Conservation (phyloP, 2,797 vertebrate species). For the Hafferia zeledoni region DNA sequence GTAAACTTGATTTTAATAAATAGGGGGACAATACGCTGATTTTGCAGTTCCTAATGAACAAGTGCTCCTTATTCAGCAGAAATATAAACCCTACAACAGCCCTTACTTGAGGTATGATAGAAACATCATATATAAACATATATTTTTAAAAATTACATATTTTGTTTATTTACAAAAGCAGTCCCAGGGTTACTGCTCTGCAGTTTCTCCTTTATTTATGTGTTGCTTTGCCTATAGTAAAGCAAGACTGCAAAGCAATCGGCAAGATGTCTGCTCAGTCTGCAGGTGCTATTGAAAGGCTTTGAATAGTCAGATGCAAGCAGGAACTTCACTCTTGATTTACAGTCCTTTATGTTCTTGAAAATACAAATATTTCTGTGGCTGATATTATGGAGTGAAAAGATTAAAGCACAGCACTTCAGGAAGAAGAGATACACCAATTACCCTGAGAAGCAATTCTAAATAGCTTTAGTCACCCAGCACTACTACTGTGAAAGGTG, state of each 20-base stretch:
- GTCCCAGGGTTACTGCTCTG: not conserved
- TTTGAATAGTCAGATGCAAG: not conserved
- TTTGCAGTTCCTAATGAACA: not conserved
- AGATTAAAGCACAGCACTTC: constrained; percentile 26
- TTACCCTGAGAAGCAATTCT: constrained; percentile 10
- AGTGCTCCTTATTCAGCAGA: not conserved
- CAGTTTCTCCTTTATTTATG: not conserved
- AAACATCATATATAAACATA: not conserved
- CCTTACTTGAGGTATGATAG: not conserved
- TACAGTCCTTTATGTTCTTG: not conserved
- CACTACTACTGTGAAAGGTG: not conserved
- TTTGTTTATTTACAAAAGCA: not conserved
- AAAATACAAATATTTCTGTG: constrained; percentile 18
- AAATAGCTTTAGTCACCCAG: not conserved
- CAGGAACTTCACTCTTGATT: not conserved
- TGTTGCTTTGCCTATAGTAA: not conserved
- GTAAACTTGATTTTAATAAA: not conserved
- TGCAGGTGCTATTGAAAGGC: not conserved
- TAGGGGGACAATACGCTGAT: not conserved
- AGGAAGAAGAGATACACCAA: not conserved
- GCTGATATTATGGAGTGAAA: not conserved
- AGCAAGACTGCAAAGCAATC: not conserved
- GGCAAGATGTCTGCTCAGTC: not conserved
- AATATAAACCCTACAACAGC: not conserved
- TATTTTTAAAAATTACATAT: not conserved